Base-by-base conservation (phyloP, 2,113 vertebrate species). In the Corapipo altera region DNA sequence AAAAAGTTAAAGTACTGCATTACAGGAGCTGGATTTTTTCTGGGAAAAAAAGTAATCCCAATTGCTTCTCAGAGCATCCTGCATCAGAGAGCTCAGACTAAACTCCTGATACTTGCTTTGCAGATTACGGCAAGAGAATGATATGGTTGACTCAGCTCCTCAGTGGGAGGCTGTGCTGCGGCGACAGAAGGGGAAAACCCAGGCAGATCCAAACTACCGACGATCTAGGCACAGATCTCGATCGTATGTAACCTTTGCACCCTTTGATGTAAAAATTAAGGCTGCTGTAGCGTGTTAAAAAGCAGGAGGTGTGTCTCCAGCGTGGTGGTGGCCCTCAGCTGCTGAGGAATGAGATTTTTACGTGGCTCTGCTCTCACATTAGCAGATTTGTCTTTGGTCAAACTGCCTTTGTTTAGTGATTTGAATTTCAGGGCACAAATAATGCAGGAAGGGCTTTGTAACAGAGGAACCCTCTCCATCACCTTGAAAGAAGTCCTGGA, bases 131-230 rank as follows among this genome's bases (percentile, higher is more conserved):
- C 99, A 98, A 95, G 99, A 99, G 85, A 99, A 98, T 44, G 98
- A 98, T 57, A 98, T 99, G 98, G 95, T 99, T 67, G 98, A 99
- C 85, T 99, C 98, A 0, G 98, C 97, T 12, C 98, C 99, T 52
- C 99, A 99, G 94, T 99, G 99, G 98, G 99, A 99, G 97, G 98
- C 98, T 14, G 98, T 99, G 22, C 96, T 98, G 44, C 98, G 98
- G 66, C 97, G 98, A 74, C 99, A 99, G 79, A 99, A 98, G 84
- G 99, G 98, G 85, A 98, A 98, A 88, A 97, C 85, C 49, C 98
- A 98, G 82, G 94, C 94, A 0, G 98, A 99, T 57, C 97, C 98
- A 26, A 98, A 93, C 96, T 97, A 98, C 80, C 97, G 98, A 9
- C 97, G 98, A 80, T 99, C 99, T 83, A 98, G 98, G 71, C 98